phyloP scores from a whole-genome alignment of 2,113 vertebrate genomes.

The Mesocricetus auratus region DNA sequence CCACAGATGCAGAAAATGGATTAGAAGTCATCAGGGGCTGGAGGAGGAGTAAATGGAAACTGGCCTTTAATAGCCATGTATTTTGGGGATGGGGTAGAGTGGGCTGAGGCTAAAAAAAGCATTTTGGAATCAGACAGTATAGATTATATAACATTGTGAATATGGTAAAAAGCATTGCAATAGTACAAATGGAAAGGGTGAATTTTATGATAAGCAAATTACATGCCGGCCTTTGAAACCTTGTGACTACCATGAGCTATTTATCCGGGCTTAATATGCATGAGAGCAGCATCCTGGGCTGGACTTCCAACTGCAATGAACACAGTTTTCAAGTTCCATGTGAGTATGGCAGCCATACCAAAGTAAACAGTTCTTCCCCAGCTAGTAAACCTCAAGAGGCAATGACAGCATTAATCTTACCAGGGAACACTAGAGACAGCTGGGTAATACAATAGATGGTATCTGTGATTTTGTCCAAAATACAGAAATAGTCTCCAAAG shows the following conservation, averaged over 20 bases:
- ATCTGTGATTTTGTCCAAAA: constrained; percentile 6
- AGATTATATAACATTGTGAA: background rate
- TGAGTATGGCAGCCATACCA: background rate
- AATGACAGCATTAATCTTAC: background rate
- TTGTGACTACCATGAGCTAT: background rate
- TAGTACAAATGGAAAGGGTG: background rate
- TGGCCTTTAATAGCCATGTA: background rate
- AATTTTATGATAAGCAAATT: constrained; percentile 10
- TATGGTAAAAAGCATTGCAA: background rate
- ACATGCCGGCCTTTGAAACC: background rate
- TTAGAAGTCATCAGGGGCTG: background rate
- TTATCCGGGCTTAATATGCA: background rate
- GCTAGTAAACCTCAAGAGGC: background rate
- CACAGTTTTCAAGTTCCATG: background rate
- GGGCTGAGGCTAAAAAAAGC: background rate
- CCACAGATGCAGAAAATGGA: background rate
- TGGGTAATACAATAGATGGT: background rate
- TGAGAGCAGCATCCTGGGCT: background rate
- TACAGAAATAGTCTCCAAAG: constrained; percentile 27
- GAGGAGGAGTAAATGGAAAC: background rate
- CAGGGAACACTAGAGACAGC: background rate
- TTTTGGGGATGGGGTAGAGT: background rate
- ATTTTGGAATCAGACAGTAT: background rate
- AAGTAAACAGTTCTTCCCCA: background rate
- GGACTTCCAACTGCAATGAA: background rate